phyloP scores from a whole-genome alignment of 92 coral and sea anemone species.

The Actinernus sp. region DNA sequence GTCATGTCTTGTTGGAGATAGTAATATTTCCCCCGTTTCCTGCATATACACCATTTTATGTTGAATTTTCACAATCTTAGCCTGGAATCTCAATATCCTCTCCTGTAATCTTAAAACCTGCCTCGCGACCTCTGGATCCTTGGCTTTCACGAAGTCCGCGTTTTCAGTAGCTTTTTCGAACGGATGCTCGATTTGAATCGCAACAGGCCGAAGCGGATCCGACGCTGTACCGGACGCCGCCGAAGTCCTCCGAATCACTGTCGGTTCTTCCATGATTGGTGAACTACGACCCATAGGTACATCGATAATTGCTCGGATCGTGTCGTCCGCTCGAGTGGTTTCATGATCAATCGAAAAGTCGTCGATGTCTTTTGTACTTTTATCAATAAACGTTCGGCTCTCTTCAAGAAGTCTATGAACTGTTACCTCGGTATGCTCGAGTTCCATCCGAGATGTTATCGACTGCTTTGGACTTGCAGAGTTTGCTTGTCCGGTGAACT shows the following conservation, averaged over 20 bases:
- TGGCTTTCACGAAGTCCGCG: conserved; percentile 38
- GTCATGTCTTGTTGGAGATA: conserved; percentile 20
- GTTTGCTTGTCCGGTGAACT: neutral
- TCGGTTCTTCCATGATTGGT: conserved; percentile 35
- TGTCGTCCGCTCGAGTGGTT: conserved; percentile 5
- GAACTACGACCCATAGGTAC: conserved; percentile 30
- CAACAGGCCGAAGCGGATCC: conserved; percentile 49
- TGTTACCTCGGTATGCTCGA: neutral
- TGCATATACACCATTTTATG: conserved; percentile 89
- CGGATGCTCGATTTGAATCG: conserved; percentile 86
- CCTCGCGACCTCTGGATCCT: conserved; percentile 66
- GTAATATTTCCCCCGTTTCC: conserved; percentile 63
- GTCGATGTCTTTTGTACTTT: conserved; percentile 27
- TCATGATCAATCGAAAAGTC: conserved; percentile 34
- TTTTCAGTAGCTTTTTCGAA: conserved; percentile 59
- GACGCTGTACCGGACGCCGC: conserved; percentile 39
- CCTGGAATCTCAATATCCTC: conserved; percentile 95
- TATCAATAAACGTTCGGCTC: neutral
- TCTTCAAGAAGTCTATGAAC: neutral
- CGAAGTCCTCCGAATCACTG: conserved; percentile 17
- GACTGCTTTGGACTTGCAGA: neutral
- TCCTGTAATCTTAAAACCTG: conserved; percentile 95
- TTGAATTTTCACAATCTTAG: conserved; percentile 94
- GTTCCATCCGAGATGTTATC: neutral
- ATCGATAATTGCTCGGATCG: conserved; percentile 3